Base-by-base conservation (phyloP, 1,140 invertebrate genomes). In the Nomia melanderi region DNA sequence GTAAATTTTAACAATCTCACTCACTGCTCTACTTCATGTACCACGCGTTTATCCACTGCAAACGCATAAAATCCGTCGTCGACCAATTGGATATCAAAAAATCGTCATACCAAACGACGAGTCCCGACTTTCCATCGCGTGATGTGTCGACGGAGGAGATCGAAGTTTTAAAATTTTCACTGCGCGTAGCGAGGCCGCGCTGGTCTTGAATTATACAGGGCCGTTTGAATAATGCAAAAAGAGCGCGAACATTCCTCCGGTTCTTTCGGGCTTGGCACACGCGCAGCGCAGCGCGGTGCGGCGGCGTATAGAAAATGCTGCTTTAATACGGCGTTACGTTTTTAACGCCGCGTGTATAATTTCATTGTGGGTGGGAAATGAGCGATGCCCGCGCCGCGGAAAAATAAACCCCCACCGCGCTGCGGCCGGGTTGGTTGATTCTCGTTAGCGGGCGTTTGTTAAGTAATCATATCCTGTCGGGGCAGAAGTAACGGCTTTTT, bases 331-430 rank as follows among this genome's bases (percentile, higher is more conserved):
- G 12, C 14, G 12, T 73, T 65, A 39, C 60, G 60, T 41, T 66
- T 74, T 56, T 39, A 54, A 65, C 33, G 20, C 27, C 47, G 6
- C 17, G 41, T n/a, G 71, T 56, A 56, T 66, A 74, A 74, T 74
- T 74, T 56, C 25, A 65, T 73, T 73, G 2, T 44, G 25, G 20
- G 8, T 31, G 17, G 29, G 33, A 64, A n/a, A 25, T 7, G 41
- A 39, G 23, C 33, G 31, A 53, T 27, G 44, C 27, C 53, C 14
- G 14, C 23, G 4, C 17, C 5, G 7, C 12, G 3, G 69, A 36
- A 27, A 62, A 62, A 62, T 36, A 50, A 36, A 44, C n/a, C n/a
- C 23, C 25, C 5, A 12, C 29, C 17, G 41, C 17, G n/a, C 0
- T 11, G 33, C 11, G 12, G 17, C 17, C 41, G 14, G 29, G 14